Conservation (phyloP, 2,888 invertebrate genomes). For the Orchesellides sinensis region DNA sequence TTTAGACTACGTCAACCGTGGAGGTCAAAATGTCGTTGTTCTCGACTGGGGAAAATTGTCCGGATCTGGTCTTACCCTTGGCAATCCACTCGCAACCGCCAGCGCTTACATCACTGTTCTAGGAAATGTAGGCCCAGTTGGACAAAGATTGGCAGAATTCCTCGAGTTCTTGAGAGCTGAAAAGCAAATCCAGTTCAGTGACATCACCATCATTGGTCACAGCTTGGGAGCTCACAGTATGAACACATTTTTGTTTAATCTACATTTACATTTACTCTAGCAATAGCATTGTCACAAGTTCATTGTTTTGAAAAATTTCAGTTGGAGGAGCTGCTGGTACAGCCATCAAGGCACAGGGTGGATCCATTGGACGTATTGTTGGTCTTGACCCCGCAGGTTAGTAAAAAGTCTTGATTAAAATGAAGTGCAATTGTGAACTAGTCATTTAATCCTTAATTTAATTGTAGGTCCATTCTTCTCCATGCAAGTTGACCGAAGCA, state of each 20-base stretch:
- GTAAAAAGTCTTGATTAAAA: not conserved
- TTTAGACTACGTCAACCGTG: not conserved
- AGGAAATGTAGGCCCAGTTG: constrained; percentile 60
- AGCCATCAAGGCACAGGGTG: not conserved
- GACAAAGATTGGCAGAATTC: constrained; percentile 60
- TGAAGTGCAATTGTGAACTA: not conserved
- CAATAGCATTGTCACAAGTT: not conserved
- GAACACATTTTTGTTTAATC: not conserved
- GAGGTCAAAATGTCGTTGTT: constrained; percentile 53
- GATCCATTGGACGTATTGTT: constrained; percentile 17
- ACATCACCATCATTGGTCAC: constrained; percentile 63
- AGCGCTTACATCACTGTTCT: constrained; percentile 48
- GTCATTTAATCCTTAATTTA: not conserved
- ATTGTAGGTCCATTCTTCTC: constrained; percentile 47
- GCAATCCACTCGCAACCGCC: constrained; percentile 25
- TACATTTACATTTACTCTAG: not conserved
- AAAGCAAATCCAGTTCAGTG: constrained; percentile 36
- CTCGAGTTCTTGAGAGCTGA: constrained; percentile 44
- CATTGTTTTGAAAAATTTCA: constrained; percentile 2
- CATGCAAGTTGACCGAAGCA: constrained; percentile 30
- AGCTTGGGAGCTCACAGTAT: constrained; percentile 68
- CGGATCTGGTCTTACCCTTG: constrained; percentile 39
- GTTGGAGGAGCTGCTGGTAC: constrained; percentile 47
- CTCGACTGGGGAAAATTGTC: constrained; percentile 67
- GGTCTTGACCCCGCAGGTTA: constrained; percentile 67